Conservation (phyloP, 1,140 invertebrate genomes). For the Zelostemma sp. region DNA sequence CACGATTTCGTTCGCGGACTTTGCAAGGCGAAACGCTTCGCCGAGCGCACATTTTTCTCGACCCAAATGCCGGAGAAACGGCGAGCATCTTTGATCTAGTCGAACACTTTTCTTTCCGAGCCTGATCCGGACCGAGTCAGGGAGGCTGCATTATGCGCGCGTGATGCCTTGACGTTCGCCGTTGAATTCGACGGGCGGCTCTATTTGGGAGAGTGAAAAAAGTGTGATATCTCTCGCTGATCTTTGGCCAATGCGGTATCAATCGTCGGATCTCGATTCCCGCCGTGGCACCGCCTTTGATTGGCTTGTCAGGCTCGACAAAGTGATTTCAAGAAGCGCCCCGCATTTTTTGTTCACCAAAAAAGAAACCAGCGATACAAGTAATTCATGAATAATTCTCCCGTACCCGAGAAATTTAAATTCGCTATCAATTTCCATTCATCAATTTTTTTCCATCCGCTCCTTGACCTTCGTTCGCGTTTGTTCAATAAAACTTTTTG, state of each 20-base stretch:
- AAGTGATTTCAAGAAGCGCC: not conserved
- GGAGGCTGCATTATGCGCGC: conserved; percentile 8
- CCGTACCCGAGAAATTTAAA: not conserved
- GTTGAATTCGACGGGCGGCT: not conserved
- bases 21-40: not conserved
- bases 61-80: not conserved
- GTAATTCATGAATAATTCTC: conserved; percentile 2
- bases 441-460: not conserved
- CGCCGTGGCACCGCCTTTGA: not conserved
- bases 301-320: not conserved
- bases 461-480: not conserved
- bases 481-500: not conserved
- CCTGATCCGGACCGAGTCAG: not conserved
- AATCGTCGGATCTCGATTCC: conserved; percentile 1
- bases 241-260: not conserved
- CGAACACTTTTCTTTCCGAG: conserved; percentile 4
- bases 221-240: not conserved
- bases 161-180: conserved; percentile 1
- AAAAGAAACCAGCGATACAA: not conserved
- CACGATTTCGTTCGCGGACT: too few relatives aligned
- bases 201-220: not conserved
- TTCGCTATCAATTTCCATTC: not conserved
- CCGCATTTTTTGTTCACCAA: conserved; percentile 3
- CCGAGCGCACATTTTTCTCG: not conserved
- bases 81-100: conserved; percentile 16